These are phyloP conservation scores for Aphelinus atriplicis DNA, from an alignment of 1,140 invertebrate genomes.

Conservation along the genomic window DNA sequence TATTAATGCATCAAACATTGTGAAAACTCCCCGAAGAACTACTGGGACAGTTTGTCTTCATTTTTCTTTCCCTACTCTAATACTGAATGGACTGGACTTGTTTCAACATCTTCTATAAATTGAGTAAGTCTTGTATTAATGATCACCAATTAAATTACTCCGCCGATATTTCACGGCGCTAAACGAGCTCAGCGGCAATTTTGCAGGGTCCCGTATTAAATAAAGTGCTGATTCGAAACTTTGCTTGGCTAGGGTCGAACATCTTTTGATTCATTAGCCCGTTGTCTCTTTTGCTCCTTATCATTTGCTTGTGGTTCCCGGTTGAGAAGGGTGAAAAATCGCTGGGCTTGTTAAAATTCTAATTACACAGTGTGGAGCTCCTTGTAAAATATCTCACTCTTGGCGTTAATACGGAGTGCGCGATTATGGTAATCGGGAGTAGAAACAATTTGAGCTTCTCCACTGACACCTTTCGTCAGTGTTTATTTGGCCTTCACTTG, in stretches of 20 bases:
- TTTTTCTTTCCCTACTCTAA: too few relatives aligned
- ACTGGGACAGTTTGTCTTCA: too few relatives aligned
- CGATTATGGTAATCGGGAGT: conserved; percentile 21
- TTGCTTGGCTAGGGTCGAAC: background rate
- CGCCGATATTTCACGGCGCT: background rate
- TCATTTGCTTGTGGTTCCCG: background rate
- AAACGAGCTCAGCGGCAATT: background rate
- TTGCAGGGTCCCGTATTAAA: conserved; percentile 6
- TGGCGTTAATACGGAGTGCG: conserved; percentile 3
- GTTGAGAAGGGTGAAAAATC: conserved; percentile 13
- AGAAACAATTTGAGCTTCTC: conserved; percentile 5
- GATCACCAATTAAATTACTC: conserved; percentile 11
- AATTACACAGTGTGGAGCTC: background rate
- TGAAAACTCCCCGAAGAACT: too few relatives aligned
- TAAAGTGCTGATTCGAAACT: conserved; percentile 18
- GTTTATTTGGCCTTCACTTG: background rate
- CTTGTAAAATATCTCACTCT: conserved; percentile 4
- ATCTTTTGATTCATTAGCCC: conserved; percentile 31
- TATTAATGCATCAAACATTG: too few relatives aligned
- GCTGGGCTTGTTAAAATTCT: conserved; percentile 26
- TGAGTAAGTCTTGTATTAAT: background rate
- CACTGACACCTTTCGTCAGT: background rate
- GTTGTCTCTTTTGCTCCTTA: background rate
- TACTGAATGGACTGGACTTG: background rate
- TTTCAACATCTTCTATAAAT: background rate